A percentile compares a stretch with the other conserved stretches of the same genome.
Evolutionary conservation across 2,888 invertebrate genomes (phyloP).

Genomic region (Endotricha flammealis): DNA sequence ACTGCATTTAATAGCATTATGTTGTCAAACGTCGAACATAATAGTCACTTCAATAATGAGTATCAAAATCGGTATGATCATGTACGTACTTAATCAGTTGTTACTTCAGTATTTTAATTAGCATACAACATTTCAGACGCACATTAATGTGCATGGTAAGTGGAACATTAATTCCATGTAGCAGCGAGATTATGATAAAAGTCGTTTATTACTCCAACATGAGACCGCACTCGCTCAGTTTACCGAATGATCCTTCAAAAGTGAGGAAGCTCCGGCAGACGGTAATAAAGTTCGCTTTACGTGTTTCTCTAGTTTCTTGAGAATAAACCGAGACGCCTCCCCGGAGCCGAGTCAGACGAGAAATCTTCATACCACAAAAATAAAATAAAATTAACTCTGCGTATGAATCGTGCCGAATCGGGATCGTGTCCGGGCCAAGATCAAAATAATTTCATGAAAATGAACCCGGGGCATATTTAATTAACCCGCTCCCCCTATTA

Average conservation of each 20-base stretch:
- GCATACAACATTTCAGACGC: too few species aligned
- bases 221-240: constrained; percentile 50
- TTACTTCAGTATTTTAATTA: too few species aligned
- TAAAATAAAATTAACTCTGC: constrained; percentile 55
- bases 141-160: neutral
- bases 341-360: constrained; percentile 20
- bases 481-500: constrained; percentile 68
- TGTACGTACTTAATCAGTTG: too few species aligned
- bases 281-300: constrained; percentile 49
- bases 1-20: too few species aligned
- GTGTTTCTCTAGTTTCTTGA: constrained; percentile 52
- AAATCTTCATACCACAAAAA: constrained; percentile 44
- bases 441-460: constrained; percentile 75
- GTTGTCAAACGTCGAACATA: too few species aligned
- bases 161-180: constrained; percentile 15
- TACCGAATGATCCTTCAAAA: constrained; percentile 42
- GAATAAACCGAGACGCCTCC: constrained; percentile 35
- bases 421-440: constrained; percentile 54
- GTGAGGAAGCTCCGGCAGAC: constrained; percentile 47
- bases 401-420: constrained; percentile 56
- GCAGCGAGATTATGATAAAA: constrained; percentile 30
- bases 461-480: constrained; percentile 71
- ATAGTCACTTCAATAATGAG: too few species aligned
- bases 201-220: constrained; percentile 41
- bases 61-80: too few species aligned